phyloP scores from a whole-genome alignment of 2,888 invertebrate genomes.

The Spilarctia lutea region DNA sequence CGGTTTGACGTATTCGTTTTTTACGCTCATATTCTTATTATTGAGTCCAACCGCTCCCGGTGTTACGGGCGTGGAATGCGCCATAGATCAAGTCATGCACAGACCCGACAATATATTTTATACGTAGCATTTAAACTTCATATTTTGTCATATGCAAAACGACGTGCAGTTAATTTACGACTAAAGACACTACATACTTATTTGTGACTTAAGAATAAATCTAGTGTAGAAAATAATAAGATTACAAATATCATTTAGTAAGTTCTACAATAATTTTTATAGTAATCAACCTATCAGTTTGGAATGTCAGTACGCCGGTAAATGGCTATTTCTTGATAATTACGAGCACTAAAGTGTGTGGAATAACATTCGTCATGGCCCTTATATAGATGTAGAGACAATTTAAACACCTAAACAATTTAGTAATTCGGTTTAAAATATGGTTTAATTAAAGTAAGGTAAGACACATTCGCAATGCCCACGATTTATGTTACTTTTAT shows the following conservation, averaged over 20 bases:
- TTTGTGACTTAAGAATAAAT: constrained; percentile 3
- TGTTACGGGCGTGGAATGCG: constrained; percentile 85
- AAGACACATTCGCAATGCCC: neutral
- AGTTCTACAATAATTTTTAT: constrained; percentile 77
- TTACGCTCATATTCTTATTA: constrained; percentile 84
- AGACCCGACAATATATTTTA: constrained; percentile 68
- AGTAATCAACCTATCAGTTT: constrained; percentile 78
- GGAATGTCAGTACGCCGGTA: constrained; percentile 68
- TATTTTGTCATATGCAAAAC: constrained; percentile 13
- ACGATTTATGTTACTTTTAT: neutral
- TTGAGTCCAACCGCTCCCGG: constrained; percentile 85
- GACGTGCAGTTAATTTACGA: neutral
- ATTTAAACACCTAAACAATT: constrained; percentile 28
- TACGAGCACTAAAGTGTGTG: constrained; percentile 69
- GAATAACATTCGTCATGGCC: constrained; percentile 71
- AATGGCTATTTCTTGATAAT: constrained; percentile 71
- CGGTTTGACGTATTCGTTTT: constrained; percentile 82
- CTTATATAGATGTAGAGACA: constrained; percentile 42
- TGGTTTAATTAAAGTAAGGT: neutral
- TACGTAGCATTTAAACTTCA: constrained; percentile 18
- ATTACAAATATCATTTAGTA: constrained; percentile 59
- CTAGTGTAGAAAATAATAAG: neutral
- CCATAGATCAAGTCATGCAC: constrained; percentile 67
- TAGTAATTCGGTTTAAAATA: neutral
- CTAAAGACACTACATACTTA: neutral